Evolutionary conservation across 2,113 vertebrate genomes (phyloP), one percentile per base, ranked within the genome.

Genomic region (Chlorodrepanis virens): DNA sequence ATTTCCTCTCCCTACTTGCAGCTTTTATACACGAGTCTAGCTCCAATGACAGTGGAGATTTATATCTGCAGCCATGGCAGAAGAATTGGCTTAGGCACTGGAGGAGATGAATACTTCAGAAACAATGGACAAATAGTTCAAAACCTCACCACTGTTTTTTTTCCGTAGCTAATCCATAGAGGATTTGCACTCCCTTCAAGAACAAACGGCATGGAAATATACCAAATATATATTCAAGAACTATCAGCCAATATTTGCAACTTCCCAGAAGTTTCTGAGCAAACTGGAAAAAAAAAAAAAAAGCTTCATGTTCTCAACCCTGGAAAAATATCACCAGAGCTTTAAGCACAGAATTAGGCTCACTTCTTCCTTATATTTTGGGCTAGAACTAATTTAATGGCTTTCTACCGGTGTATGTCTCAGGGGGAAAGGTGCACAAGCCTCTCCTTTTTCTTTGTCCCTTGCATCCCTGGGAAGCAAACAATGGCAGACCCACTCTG

Each of bases 181-280:
- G 9, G 24, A 33, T 71, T 90, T 94, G 45, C 29, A 65, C 82
- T 94, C 45, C 21, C 49, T 81, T 92, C 47, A 44, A 68, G 84
- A 94, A 65, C 14, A 96, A 93, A 89, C 27, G 29, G 40, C 29
- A 45, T 28, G 25, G 50, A 94, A 96, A 93, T 78, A 70, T 22
- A 78, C 42, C 22, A 27, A 64, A 68, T 63, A 93, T 35, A 45
- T 88, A 81, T 92, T 89, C 11, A 33, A 81, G 54, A 94, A 96
- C 92, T 87, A 81, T 61, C 52, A 92, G 79, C 23, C 74, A 94
- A 45, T 84, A 82, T 95, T 96, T 87, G 85, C 10, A 5, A 57
- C 25, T 81, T 87, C 77, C 85, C 19, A 28, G 49, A 89, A 83
- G 35, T 84, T 87, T 89, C 81, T 79, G 61, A 54, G 57, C 65